Evolutionary conservation across 1,140 invertebrate genomes (phyloP).

Genomic region (Goniozus legneri): DNA sequence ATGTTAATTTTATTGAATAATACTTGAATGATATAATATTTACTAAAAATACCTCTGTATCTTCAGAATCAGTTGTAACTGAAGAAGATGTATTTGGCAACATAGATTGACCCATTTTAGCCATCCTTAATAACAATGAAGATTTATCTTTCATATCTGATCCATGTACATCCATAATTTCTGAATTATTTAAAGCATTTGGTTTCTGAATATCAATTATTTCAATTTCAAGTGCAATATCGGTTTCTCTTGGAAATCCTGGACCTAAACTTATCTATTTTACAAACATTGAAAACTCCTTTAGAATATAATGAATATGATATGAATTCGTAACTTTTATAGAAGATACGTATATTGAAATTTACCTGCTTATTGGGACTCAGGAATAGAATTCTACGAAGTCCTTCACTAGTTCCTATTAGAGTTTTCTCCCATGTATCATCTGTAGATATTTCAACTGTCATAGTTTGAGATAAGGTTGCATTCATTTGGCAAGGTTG

Average conservation of each 20-base stretch:
- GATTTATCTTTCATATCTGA: slow-evolving; percentile 29
- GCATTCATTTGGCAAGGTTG: slow-evolving; percentile 34
- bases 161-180: slow-evolving; percentile 14
- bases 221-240: slow-evolving; percentile 41
- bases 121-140: slow-evolving; percentile 42
- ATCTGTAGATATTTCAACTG: slow-evolving; percentile 34
- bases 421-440: slow-evolving; percentile 45
- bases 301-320: neutral
- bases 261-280: slow-evolving; percentile 45
- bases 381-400: slow-evolving; percentile 37
- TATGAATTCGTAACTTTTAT: neutral
- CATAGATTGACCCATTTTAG: slow-evolving; percentile 47
- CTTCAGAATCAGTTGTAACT: slow-evolving; percentile 42
- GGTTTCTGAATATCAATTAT: slow-evolving; percentile 28
- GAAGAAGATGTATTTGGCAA: slow-evolving; percentile 36
- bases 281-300: neutral
- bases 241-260: slow-evolving; percentile 42
- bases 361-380: slow-evolving; percentile 41
- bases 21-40: no score
- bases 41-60: slow-evolving; percentile 34
- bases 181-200: slow-evolving; percentile 2
- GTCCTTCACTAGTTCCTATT: slow-evolving; percentile 22
- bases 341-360: neutral
- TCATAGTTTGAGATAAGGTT: slow-evolving; percentile 28
- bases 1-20: no score